Evolutionary conservation across 2,113 vertebrate genomes (phyloP).

Genomic region (Diglossa brunneiventris): DNA sequence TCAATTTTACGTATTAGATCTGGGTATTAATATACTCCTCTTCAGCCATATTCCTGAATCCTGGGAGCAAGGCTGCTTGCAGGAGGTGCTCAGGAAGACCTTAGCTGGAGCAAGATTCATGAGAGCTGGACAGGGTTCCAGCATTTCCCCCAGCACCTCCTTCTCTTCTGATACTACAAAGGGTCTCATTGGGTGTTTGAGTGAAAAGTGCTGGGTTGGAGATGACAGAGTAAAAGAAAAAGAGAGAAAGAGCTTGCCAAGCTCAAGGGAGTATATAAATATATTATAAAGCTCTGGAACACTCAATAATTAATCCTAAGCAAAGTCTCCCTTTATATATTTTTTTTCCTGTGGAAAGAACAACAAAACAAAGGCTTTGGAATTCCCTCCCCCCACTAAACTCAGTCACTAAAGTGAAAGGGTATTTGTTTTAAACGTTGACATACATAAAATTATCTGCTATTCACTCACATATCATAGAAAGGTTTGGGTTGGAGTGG

Average conservation of each 20-base stretch:
- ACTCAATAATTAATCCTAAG: slow-evolving; percentile 50
- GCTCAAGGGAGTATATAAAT: not conserved
- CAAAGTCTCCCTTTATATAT: not conserved
- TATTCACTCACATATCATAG: not conserved
- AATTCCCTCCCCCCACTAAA: not conserved
- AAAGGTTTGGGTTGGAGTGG: not conserved
- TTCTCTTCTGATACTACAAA: not conserved
- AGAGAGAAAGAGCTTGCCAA: not conserved
- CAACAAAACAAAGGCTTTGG: not conserved
- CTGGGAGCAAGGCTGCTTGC: not conserved
- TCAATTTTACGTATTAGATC: not conserved
- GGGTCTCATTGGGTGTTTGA: not conserved
- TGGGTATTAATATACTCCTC: not conserved
- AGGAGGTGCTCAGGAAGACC: not conserved
- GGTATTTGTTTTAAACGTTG: not conserved
- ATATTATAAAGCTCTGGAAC: slow-evolving; percentile 30
- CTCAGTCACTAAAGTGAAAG: not conserved
- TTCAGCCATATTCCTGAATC: not conserved
- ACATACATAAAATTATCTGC: not conserved
- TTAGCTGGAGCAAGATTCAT: not conserved
- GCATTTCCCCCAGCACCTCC: not conserved
- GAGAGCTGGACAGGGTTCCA: accelerated
- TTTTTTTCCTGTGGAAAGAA: not conserved
- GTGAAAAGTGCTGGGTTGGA: not conserved
- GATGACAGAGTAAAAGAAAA: not conserved